Evolutionary conservation across 2,888 invertebrate genomes (phyloP), one percentile per base, ranked within the genome.

Genomic region (Liopterus haemorrhoidalis): DNA sequence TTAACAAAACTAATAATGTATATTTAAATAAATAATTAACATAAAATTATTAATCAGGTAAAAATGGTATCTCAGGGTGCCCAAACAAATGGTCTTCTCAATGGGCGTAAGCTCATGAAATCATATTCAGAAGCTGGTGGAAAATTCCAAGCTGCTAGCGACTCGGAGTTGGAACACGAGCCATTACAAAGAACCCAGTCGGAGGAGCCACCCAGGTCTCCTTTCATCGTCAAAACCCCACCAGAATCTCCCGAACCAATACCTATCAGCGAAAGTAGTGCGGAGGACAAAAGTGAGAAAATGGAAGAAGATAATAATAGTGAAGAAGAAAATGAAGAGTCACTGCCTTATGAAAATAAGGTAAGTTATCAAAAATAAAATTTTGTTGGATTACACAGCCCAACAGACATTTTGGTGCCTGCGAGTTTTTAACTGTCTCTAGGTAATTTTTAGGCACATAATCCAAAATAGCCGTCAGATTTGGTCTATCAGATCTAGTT

Each of bases 51-150:
- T n/a, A n/a, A n/a, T n/a, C 57, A 84, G 75, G 86, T 89, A 14
- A 85, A 84, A 66, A 89, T 89, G 80, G 87, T 90, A 31, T 90
- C 89, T 8, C 89, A 90, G 62, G 89, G 88, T 14, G 90, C 90
- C 6, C 90, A 91, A 70, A 91, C 90, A 2, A 91, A 91, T 67
- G 90, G 90, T 1, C 21, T 30, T 5, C 66, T 74, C 48, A 80
- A 79, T 59, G 78, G 79, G n/a, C 74, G 88, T 55, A 83, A 85
- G 67, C 70, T 90, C 49, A 85, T 83, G 28, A 90, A 90, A 68
- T 89, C 88, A 43, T 82, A 82, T 52, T 89, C 89, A 2, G 89
- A 89, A 70, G 85, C 85, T 30, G 78, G 78, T 5, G 72, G 67
- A 47, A 68, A 69, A 50, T 66, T 64, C 51, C 50, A 70, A 67